Percentiles rank a stretch among this genome's conserved stretches.
phyloP scores from a whole-genome alignment of 1,140 invertebrate genomes.

The silkworm (Bombyx mori) region DNA sequence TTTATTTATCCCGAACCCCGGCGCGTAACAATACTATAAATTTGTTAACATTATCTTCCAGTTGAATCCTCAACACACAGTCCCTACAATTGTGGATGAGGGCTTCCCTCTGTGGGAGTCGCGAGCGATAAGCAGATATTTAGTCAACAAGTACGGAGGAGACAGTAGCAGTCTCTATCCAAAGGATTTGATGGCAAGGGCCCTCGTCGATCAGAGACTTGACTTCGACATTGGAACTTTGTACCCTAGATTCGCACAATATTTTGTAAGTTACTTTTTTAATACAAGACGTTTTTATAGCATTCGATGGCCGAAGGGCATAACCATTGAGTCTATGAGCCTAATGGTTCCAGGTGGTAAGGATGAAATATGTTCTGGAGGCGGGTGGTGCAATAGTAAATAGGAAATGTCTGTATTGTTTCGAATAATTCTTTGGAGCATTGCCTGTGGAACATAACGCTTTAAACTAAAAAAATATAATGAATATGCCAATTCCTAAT shows the following conservation, averaged over 20 bases:
- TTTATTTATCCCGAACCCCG: too few species aligned
- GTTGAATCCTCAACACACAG: constrained; percentile 77
- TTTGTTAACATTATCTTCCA: constrained; percentile 28
- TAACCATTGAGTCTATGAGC: too few species aligned
- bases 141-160: constrained; percentile 79
- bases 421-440: too few species aligned
- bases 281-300: too few species aligned
- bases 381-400: too few species aligned
- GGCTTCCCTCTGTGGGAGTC: constrained; percentile 77
- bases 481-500: too few species aligned
- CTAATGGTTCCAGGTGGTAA: too few species aligned
- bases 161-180: constrained; percentile 77
- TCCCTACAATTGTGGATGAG: constrained; percentile 76
- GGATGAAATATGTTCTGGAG: too few species aligned
- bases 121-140: constrained; percentile 78
- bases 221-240: constrained; percentile 82
- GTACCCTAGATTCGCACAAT: constrained; percentile 73
- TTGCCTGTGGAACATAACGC: too few species aligned
- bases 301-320: too few species aligned
- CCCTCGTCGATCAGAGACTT: constrained; percentile 80
- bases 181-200: constrained; percentile 76
- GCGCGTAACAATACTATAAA: too few species aligned
- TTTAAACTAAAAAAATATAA: too few species aligned
- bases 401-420: not conserved
- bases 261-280: constrained; percentile 68